A percentile compares a stretch with the other conserved stretches of the same genome.
Evolutionary conservation across 2,797 vertebrate genomes (phyloP).

Genomic region (Fundulus diaphanus): DNA sequence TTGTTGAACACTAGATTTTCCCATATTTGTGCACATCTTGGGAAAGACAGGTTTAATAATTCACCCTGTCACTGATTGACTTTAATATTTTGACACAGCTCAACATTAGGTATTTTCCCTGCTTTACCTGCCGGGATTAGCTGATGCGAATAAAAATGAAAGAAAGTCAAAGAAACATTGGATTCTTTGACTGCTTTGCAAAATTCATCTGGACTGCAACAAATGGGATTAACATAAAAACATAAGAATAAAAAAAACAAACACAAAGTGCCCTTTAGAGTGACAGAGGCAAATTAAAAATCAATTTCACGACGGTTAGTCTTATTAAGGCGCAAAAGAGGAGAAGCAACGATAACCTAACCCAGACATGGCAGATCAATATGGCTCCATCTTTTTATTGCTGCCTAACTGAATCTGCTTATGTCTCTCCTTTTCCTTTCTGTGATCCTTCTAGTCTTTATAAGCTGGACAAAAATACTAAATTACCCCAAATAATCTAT

Average conservation of each 20-base stretch:
- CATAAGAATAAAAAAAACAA: conserved; percentile 29
- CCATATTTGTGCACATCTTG: not conserved
- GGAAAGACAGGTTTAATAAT: not conserved
- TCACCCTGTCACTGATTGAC: conserved; percentile 10
- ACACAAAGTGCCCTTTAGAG: conserved; percentile 36
- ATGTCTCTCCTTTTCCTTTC: conserved; percentile 20
- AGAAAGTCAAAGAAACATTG: not conserved
- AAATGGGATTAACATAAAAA: conserved; percentile 38
- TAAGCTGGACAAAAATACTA: not conserved
- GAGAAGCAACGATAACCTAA: conserved; percentile 22
- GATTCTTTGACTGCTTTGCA: not conserved
- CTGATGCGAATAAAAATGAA: conserved; percentile 10
- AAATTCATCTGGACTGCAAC: conserved; percentile 7
- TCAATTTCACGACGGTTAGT: conserved; percentile 51
- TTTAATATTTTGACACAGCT: not conserved
- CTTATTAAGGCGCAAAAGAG: conserved; percentile 32
- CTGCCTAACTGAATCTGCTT: conserved; percentile 15
- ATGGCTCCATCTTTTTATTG: conserved; percentile 4
- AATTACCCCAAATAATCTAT: not conserved
- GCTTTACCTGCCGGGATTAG: conserved; percentile 23
- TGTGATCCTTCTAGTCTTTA: conserved; percentile 29
- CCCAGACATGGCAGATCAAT: conserved; percentile 50
- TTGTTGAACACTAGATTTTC: not conserved
- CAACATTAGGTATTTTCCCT: conserved; percentile 16
- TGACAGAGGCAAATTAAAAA: conserved; percentile 60